phyloP scores from a whole-genome alignment of 2,797 vertebrate species.

The Pteronotus mesoamericanus region DNA sequence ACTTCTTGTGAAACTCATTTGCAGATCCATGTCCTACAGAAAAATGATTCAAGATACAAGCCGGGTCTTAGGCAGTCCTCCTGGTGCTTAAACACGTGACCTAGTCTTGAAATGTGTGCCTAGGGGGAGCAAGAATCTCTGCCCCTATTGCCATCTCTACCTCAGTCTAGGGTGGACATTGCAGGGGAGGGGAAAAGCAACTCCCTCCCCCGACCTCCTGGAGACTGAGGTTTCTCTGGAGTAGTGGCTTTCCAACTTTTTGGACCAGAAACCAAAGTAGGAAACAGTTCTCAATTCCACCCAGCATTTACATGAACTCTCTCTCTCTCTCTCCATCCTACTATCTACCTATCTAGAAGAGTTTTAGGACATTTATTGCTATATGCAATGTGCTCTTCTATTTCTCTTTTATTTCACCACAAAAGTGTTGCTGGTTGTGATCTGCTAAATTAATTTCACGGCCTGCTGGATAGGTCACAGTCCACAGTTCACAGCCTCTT shows the following conservation, averaged over 20 bases:
- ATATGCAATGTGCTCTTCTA: not conserved
- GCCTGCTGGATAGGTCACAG: not conserved
- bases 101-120: not conserved
- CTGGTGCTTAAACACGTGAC: not conserved
- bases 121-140: not conserved
- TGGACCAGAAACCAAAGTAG: not conserved
- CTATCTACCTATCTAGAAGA: not conserved
- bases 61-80: not conserved
- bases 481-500: not conserved
- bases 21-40: constrained; percentile 73
- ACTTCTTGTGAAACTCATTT: constrained; percentile 73
- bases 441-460: not conserved
- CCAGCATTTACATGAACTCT: not conserved
- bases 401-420: not conserved
- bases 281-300: not conserved
- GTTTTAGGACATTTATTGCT: not conserved
- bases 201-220: fast-evolving
- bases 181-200: not conserved
- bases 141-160: not conserved
- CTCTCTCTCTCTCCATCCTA: not conserved
- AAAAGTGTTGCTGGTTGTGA: not conserved
- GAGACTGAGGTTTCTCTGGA: not conserved
- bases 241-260: not conserved
- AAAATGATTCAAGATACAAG: not conserved
- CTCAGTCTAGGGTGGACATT: not conserved